Base-by-base conservation (phyloP, 2,888 invertebrate genomes). In the Ichneumon xanthorius region DNA sequence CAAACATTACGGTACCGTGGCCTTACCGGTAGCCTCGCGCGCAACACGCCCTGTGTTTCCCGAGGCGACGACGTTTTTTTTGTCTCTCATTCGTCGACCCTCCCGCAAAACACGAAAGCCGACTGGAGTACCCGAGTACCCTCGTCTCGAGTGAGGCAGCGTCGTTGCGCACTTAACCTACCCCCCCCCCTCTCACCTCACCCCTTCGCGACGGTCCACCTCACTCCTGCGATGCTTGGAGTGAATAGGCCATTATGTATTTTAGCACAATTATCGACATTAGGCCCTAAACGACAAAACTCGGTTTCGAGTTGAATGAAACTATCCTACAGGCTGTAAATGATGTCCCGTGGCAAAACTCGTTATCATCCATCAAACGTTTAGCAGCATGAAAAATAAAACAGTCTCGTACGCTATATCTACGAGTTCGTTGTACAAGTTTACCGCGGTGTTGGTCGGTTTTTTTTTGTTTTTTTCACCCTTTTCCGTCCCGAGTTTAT, bases 101-200 rank as follows among this genome's bases (percentile, higher is more conserved):
- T 55, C 16, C 22, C 67, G 53, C 40, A n/a, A 77, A 45, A 77
- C 65, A 40, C 77, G 67, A 77, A 67, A 77, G 67, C 67, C 50
- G 65, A 53, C 37, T 67, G 26, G n/a, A 67, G 67, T 40, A 26
- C 67, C 53, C 67, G 40, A 67, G 67, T n/a, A 26, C 67, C 53
- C 67, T 67, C 33, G 67, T 67, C 67, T 77, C 65, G 67, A 77
- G 67, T 67, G 50, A 22, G 53, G 65, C 65, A 76, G 30, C 77
- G 53, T 55, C 77, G 67, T 67, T 67, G 22, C 40, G 53, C 67
- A 77, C 77, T 77, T 22, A 67, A 67, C 26, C 40, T 67, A 0
- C 45, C 26, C 14, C 9, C 26, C 26, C 68, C 14, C 16, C 45
- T 6, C 2, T 7, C 5, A 6, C 50, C 9, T 0, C 40, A 0